Evolutionary conservation across 2,797 vertebrate genomes (phyloP), one percentile per base, ranked within the genome.

Genomic region (Benthosema pterotum): DNA sequence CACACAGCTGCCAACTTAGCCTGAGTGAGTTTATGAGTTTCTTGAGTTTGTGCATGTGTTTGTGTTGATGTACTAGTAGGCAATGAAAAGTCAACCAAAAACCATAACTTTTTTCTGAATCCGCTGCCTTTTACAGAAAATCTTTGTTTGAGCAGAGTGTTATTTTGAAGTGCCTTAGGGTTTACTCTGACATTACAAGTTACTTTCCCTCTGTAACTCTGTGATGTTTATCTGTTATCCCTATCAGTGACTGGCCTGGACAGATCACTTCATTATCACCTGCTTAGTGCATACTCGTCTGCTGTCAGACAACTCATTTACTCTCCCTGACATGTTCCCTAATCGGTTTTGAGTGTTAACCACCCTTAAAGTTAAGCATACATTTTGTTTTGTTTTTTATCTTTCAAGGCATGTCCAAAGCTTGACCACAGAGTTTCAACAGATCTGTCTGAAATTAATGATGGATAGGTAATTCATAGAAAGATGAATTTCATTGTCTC

Each of bases 161-260:
- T 75, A 75, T 61, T 13, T 14, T 4, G 73, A 85, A 76, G 18
- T 66, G 82, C 85, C 79, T 18, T 1, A 79, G 83, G 52, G 78
- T 42, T 75, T 61, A 38, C 4, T 75, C 72, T 88, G 87, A 87
- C 85, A 78, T 74, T 63, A 69, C 67, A 79, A 73, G 79, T 89
- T 87, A 82, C 71, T 87, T 81, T 77, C 71, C 57, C 71, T 64
- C 55, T 66, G 52, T 76, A 71, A 68, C 61, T 72, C 51, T 87
- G 76, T 86, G 84, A 86, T 87, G 85, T 90, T 91, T 88, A 89
- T 90, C 85, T 83, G 78, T 87, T 85, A 79, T 77, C 70, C 66
- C 72, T 88, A 85, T 86, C 79, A 82, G 75, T 83, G 85, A 86
- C 86, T 82, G 65, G 89, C 82, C 83, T 69, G 70, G 79, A 85